These are phyloP conservation scores for Automeris io DNA, from an alignment of 2,888 invertebrate genomes.

Conservation along the genomic window DNA sequence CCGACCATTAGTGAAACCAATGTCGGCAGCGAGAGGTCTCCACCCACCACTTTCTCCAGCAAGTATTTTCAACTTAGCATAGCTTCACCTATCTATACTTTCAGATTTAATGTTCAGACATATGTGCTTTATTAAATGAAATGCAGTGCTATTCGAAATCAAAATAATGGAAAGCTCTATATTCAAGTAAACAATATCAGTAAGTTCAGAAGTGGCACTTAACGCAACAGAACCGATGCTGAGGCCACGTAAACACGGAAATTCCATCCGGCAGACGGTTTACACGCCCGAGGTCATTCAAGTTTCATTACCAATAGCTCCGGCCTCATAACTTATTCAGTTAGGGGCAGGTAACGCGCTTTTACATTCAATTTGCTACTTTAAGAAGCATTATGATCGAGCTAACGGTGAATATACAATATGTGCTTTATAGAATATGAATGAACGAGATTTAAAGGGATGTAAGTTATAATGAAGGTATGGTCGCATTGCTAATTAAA, in stretches of 20 bases:
- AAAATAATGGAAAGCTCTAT: slow-evolving; percentile 8
- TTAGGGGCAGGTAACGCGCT: slow-evolving; percentile 65
- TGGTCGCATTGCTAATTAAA: no score
- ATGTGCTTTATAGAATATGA: slow-evolving; percentile 14
- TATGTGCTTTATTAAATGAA: background rate
- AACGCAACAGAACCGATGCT: slow-evolving; percentile 34
- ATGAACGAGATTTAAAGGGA: background rate
- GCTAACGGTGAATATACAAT: slow-evolving; percentile 26
- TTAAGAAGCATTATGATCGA: slow-evolving; percentile 51
- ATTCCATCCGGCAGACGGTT: slow-evolving; percentile 50
- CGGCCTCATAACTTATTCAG: slow-evolving; percentile 69
- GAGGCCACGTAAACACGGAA: slow-evolving; percentile 51
- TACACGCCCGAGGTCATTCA: slow-evolving; percentile 62
- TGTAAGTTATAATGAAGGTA: no score
- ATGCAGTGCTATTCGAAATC: slow-evolving; percentile 3
- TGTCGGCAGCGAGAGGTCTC: no score
- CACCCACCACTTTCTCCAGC: no score
- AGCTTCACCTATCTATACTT: no score
- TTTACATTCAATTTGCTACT: slow-evolving; percentile 70
- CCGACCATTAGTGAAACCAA: no score
- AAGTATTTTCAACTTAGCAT: no score
- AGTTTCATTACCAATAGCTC: slow-evolving; percentile 72
- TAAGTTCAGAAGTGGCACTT: slow-evolving; percentile 39
- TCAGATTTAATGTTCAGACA: background rate
- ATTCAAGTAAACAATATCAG: slow-evolving; percentile 26